Evolutionary conservation across 2,113 vertebrate genomes (phyloP).

Genomic region (Romanogobio albipinnatus): DNA sequence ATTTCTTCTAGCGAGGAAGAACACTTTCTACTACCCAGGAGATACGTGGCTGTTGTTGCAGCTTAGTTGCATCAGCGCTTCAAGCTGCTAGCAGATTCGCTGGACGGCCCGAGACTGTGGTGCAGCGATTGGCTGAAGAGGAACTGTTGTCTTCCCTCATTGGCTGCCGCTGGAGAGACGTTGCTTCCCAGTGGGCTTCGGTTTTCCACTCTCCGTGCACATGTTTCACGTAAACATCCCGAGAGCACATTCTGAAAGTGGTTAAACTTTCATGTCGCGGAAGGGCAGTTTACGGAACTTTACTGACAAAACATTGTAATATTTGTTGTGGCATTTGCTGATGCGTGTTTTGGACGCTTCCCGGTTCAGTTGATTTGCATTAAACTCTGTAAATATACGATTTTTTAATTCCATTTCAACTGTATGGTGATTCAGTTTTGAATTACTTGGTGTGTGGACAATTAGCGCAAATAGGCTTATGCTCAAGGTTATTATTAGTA

Average conservation of each 20-base stretch:
- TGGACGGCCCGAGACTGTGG: conserved; percentile 42
- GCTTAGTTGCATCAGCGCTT: conserved; percentile 80
- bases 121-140: conserved; percentile 66
- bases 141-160: conserved; percentile 62
- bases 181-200: conserved; percentile 53
- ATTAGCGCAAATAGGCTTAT: neutral
- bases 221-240: conserved; percentile 82
- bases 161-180: conserved; percentile 68
- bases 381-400: neutral
- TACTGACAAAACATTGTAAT: conserved; percentile 18
- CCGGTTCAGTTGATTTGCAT: neutral
- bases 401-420: neutral
- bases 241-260: conserved; percentile 51
- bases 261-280: conserved; percentile 42
- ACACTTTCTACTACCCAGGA: conserved; percentile 69
- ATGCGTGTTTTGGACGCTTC: neutral
- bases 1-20: conserved; percentile 65
- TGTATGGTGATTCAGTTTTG: neutral
- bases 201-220: conserved; percentile 72
- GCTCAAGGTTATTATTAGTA: neutral
- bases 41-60: conserved; percentile 73
- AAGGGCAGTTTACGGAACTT: conserved; percentile 43
- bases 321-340: neutral
- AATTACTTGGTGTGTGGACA: no score
- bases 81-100: conserved; percentile 69